phyloP scores from a whole-genome alignment of 2,113 vertebrate species.

The Ellobius talpinus region DNA sequence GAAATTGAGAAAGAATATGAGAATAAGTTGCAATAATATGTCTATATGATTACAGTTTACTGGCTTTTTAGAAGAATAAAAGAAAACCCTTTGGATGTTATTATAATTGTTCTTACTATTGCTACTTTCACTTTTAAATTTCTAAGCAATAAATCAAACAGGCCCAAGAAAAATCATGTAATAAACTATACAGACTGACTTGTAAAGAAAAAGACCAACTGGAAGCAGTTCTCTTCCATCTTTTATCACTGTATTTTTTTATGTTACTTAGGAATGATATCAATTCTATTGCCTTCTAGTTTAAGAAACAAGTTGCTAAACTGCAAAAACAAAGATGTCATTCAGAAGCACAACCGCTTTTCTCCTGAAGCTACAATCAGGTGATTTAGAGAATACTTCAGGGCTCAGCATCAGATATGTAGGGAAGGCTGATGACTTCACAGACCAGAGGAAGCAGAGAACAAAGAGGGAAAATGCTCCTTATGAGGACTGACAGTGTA shows the following conservation, averaged over 20 bases:
- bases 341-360: not conserved
- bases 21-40: constrained; percentile 31
- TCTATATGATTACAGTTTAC: not conserved
- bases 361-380: not conserved
- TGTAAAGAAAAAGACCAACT: not conserved
- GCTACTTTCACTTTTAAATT: not conserved
- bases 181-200: not conserved
- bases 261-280: constrained; percentile 43
- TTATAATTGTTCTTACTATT: not conserved
- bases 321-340: not conserved
- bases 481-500: constrained; percentile 32
- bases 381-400: not conserved
- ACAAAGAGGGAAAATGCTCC: not conserved
- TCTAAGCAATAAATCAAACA: not conserved
- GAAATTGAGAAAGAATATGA: constrained; percentile 58
- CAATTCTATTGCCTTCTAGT: not conserved
- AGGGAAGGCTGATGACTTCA: not conserved
- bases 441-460: not conserved
- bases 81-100: constrained; percentile 26
- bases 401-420: not conserved
- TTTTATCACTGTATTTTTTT: not conserved
- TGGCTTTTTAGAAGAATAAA: not conserved
- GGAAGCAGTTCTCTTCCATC: not conserved
- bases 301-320: constrained; percentile 47
- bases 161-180: constrained; percentile 22